Base-by-base conservation (phyloP, 2,888 invertebrate species). In the Coenonympha arcania region DNA sequence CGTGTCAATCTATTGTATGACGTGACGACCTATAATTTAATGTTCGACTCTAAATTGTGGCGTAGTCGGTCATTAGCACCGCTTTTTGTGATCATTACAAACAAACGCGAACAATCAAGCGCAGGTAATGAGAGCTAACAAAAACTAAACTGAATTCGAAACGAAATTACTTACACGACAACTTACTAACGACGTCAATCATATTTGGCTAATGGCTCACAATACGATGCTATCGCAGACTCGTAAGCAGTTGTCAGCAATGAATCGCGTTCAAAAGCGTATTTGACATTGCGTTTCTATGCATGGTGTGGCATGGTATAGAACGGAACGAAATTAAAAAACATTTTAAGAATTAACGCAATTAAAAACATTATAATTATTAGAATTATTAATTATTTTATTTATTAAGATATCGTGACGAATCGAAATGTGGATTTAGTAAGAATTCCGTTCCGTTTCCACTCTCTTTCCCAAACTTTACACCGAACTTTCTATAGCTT, bases 81-180 rank as follows among this genome's bases (percentile, higher is more conserved):
- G 18, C 18, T 34, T 44, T 44, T 44, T 33, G 8, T 13, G 28
- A 11, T 45, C 37, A 37, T 45, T 45, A 45, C 11, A 16, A 44
- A 41, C 44, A 46, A 39, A 50, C 43, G 31, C 47, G 28, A 46
- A 48, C 49, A 46, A 54, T 51, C 48, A 48, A 45, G 33, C 45
- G 50, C 52, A 48, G 52, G 50, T 51, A 50, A 54, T 54, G 52
- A 48, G 33, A 49, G 65, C 11, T 5, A 65, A 69, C 64, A 75
- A 57, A 54, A 56, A 50, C 26, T 44, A 53, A 71, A 82, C 80
- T 73, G 79, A 68, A 79, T 83, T 76, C 82, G 79, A 81, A 83
- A 84, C 80, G 82, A 80, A 86, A 81, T 83, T 79, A 86, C 85
- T 79, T n/a, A n/a, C n/a, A n/a, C n/a, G 69, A 79, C 80, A 82